A percentile compares a stretch with the other conserved stretches of the same genome.
phyloP scores from a whole-genome alignment of 2,797 vertebrate genomes.

The Manis javanica region DNA sequence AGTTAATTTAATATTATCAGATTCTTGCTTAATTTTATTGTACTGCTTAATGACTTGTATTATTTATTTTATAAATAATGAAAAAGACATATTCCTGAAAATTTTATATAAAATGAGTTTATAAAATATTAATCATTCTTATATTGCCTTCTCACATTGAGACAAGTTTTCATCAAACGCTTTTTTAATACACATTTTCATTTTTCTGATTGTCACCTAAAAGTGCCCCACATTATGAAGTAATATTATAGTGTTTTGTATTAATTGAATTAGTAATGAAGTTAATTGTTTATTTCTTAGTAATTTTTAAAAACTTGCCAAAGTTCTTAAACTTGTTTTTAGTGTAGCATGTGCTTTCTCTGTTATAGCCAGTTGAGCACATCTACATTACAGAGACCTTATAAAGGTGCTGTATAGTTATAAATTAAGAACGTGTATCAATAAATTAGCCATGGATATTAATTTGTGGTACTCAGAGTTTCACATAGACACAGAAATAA shows the following conservation, averaged over 20 bases:
- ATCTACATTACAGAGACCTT: constrained; percentile 76
- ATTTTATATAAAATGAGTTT: constrained; percentile 80
- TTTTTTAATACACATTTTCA: constrained; percentile 79
- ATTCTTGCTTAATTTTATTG: constrained; percentile 88
- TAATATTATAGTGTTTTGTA: constrained; percentile 53
- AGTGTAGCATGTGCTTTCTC: constrained; percentile 56
- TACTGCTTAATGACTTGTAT: constrained; percentile 84
- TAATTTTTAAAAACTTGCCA: constrained; percentile 76
- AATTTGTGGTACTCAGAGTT: constrained; percentile 86
- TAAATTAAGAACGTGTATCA: constrained; percentile 81
- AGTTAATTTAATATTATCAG: constrained; percentile 86
- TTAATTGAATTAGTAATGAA: constrained; percentile 80
- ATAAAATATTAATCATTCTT: constrained; percentile 88
- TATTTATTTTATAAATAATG: constrained; percentile 88
- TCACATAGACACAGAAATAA: constrained; percentile 85
- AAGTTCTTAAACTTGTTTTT: constrained; percentile 82
- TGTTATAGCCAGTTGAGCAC: constrained; percentile 49
- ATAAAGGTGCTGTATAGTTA: constrained; percentile 77
- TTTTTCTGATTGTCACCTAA: constrained; percentile 69
- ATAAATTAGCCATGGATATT: constrained; percentile 87
- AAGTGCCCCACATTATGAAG: constrained; percentile 41
- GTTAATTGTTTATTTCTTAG: constrained; percentile 62
- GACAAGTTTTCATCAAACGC: constrained; percentile 75
- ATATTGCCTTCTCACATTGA: constrained; percentile 78
- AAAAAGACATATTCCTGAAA: constrained; percentile 81